Evolutionary conservation across 2,797 vertebrate genomes (phyloP), one percentile per base, ranked within the genome.

Genomic region (Lophotriccus pileatus): DNA sequence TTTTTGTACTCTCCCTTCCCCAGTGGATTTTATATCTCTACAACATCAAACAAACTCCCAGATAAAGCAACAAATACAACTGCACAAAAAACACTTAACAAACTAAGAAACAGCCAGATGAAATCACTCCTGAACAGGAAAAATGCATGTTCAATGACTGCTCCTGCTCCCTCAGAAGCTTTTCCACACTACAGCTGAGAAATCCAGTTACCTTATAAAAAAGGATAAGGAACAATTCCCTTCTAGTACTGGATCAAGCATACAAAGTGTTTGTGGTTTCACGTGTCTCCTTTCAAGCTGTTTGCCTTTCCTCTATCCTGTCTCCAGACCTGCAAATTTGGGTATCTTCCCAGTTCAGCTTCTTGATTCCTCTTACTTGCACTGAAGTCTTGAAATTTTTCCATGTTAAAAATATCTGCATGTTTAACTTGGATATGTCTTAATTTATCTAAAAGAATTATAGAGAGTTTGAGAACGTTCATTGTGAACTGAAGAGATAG

Each of bases 371-470:
- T 78, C 62, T 79, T 50, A 56, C 28, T 77, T 56, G 36, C 23
- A 47, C 1, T 73, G 47, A 93, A 58, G 20, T 25, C 32, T n/a
- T 60, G 37, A 86, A 41, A 27, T 16, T 50, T 75, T 81, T 68
- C n/a, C 56, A 64, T 9, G 3, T 75, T 69, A 78, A n/a, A 80
- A 90, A 53, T 50, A 89, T 18, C 58, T 62, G 24, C 12, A 13
- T 43, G 24, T 32, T 75, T 83, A 89, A 91, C n/a, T 81, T 77
- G 85, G 52, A 75, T n/a, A 43, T 56, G 34, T 49, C 41, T 56
- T 87, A 63, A 75, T 82, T 84, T 76, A 88, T 84, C 80, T 90
- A 43, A n/a, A 87, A 84, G n/a, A 70, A 20, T 84, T 87, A 89
- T 21, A 13, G 60, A 82, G 41, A 79, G 13, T 30, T 76, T 59